Percentiles rank a stretch among this genome's conserved stretches.
Evolutionary conservation across 2,113 vertebrate genomes (phyloP).

Genomic region (Eclectus roratus): DNA sequence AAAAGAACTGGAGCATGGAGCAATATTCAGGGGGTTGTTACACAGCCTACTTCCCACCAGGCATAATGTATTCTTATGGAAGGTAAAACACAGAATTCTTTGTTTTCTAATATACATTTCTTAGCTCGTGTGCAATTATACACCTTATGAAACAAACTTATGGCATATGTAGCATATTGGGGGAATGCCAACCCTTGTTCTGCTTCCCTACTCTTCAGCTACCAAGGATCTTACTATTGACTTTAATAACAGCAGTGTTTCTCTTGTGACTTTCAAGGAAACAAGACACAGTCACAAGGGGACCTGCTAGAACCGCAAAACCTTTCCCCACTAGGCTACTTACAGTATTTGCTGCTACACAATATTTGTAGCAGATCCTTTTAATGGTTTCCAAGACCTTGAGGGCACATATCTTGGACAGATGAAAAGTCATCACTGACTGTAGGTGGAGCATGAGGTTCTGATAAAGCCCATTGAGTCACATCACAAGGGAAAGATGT

Average conservation of each 20-base stretch:
- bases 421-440: neutral
- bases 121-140: neutral
- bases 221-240: neutral
- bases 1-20: constrained; percentile 94
- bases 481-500: neutral
- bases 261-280: neutral
- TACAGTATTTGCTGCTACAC: neutral
- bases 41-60: constrained; percentile 91
- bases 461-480: neutral
- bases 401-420: neutral
- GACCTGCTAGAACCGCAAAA: neutral
- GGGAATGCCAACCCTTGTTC: neutral
- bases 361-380: neutral
- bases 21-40: constrained; percentile 97
- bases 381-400: neutral
- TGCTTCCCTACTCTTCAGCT: neutral
- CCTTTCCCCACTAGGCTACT: neutral
- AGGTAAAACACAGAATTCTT: constrained; percentile 73
- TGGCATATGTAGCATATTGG: neutral
- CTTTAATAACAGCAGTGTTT: neutral
- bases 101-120: neutral
- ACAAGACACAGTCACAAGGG: neutral
- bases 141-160: neutral
- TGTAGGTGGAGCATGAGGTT: neutral
- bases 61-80: constrained; percentile 89